Base-by-base conservation (phyloP, 2,888 invertebrate species). In the Margaritifera margaritifera region DNA sequence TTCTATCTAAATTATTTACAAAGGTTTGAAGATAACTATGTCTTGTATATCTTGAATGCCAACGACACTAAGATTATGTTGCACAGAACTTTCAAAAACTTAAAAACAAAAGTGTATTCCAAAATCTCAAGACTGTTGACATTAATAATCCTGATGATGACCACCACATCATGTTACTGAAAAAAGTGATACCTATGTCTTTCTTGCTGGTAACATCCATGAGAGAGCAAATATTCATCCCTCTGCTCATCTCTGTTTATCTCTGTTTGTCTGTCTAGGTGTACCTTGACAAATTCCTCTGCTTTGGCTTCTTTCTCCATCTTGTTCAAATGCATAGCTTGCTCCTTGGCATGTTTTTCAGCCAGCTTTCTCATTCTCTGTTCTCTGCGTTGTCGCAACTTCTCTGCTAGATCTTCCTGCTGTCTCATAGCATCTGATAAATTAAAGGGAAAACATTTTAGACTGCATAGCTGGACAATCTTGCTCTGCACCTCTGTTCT, bases 271-370 rank as follows among this genome's bases (percentile, higher is more conserved):
- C 42, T 15, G 11, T 42, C 15, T 15, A 15, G 11, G 11, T 79
- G 64, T 71, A 87, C 87, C 77, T 84, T 79, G 5, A 83, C 68
- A 68, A 86, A 78, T 11, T 81, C 82, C 18, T 74, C 75, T 6
- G 82, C 75, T 58, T 79, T 80, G 5, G 76, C 74, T 11, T 69
- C 64, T 60, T 82, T 79, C 11, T 84, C 84, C 31, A 81, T 72
- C 51, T 75, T 80, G 20, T 77, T 73, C 24, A 84, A n/a, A 57
- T 81, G 77, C 20, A 72, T 68, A 22, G 83, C 80, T 59, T 72
- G 75, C 55, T 87, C 84, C 27, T 81, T 81, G 57, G 77, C 77
- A 56, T 88, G 88, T 66, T 85, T 81, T 22, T 79, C 79, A 4
- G 64, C 61, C 52, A 88, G 69, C 66, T 83, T 76, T 25, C 66